These are phyloP conservation scores for Rhodophaea formosa DNA, from an alignment of 2,888 invertebrate genomes.

Conservation along the genomic window DNA sequence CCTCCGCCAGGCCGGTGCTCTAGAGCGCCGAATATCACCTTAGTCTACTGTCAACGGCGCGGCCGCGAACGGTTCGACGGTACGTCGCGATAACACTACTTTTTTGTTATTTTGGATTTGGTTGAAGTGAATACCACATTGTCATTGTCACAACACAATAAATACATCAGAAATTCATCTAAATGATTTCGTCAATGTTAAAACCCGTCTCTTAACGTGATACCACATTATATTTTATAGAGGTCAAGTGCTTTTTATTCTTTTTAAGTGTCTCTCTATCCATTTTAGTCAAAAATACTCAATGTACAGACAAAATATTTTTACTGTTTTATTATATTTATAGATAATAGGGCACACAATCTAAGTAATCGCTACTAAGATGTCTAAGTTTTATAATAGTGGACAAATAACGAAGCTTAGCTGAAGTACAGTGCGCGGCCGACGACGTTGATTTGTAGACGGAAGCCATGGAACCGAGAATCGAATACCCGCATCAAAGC, in stretches of 20 bases:
- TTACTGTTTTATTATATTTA: too few relatives aligned
- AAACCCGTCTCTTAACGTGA: too few relatives aligned
- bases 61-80: not conserved
- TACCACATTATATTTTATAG: too few relatives aligned
- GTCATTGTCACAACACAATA: too few relatives aligned
- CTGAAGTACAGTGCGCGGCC: not conserved
- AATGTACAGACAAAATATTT: too few relatives aligned
- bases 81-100: not conserved
- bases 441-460: not conserved
- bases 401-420: not conserved
- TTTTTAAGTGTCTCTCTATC: too few relatives aligned
- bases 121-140: too few relatives aligned
- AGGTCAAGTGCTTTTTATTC: too few relatives aligned
- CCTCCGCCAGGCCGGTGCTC: constrained; percentile 41
- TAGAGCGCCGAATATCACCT: constrained; percentile 30
- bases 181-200: too few relatives aligned
- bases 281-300: too few relatives aligned
- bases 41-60: constrained; percentile 15
- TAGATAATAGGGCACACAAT: not conserved
- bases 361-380: not conserved
- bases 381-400: not conserved
- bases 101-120: too few relatives aligned
- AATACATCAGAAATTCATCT: too few relatives aligned
- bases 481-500: not conserved
- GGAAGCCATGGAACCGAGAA: not conserved